Base-by-base conservation (phyloP, 2,888 invertebrate species). In the Orgyia antiqua region DNA sequence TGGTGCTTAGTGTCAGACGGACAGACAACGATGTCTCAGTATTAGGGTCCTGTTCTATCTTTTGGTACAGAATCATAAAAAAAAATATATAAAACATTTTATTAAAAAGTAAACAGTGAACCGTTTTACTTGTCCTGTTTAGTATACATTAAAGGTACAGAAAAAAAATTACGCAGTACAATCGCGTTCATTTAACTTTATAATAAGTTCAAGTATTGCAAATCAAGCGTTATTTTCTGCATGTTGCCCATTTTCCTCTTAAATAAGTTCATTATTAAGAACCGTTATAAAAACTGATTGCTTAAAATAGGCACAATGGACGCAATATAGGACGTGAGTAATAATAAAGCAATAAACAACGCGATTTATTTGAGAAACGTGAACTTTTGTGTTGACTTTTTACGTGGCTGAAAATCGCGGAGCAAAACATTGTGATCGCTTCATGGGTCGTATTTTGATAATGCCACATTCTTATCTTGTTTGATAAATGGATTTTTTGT, bases 401-500 rank as follows among this genome's bases (percentile, higher is more conserved):
- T 15, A 6, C 15, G 70, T 49, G 59, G 58, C 50, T 59, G 54
- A 61, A 67, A 65, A 65, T 65, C 61, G 60, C 62, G 60, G 56
- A 4, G 71, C 73, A 74, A 75, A 78, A 78, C 76, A 73, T 70
- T 70, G 68, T 68, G 79, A 80, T 79, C 77, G 72, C 69, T 75
- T 75, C 72, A 67, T 78, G 71, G 74, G 70, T 71, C 74, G 70
- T 78, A 76, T 79, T 82, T 80, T 79, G 80, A 79, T 82, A 82
- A 77, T 77, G 75, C 64, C 58, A 79, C 79, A 74, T 73, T 77
- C 76, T 80, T 82, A 79, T 80, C 80, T 79, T 61, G 68, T 77
- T 74, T 78, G 80, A 82, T 78, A 78, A 80, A 82, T 82, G 78
- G 78, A 70, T 77, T 79, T 79, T 79, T 77, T 80, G 79, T 79